Evolutionary conservation across 1,140 invertebrate genomes (phyloP), one percentile per base, ranked within the genome.

Genomic region (Drosophila asahinai): DNA sequence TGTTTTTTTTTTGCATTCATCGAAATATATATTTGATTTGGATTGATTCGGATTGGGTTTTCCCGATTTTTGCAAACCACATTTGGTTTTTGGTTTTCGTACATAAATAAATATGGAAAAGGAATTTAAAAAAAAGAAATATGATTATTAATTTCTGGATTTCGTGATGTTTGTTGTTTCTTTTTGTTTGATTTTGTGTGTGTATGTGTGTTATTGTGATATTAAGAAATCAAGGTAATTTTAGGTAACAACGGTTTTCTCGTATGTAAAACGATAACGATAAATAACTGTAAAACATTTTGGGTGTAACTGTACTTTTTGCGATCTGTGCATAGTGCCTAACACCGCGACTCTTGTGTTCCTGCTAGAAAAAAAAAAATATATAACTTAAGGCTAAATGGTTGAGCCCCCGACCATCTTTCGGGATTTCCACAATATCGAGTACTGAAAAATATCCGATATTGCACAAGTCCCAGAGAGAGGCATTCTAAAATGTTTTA

Each of bases 41-140:
- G 42, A 78, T 89, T 81, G 86, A 80, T 90, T 90, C 78, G 86
- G 84, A 89, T 89, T 84, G 78, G 74, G 74, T 84, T 86, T 87
- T 75, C 73, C 86, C 83, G 81, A 79, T 86, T 92, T 91, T 90
- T 57, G 54, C 71, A 82, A 81, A 92, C 91, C 91, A 92, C 91
- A 91, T 92, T 86, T 90, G 84, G 84, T 89, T 86, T 89, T 92
- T 89, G 86, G 83, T 92, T 86, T 92, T 91, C 89, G 86, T 92
- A 91, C 79, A 90, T 77, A 91, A 92, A 92, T 91, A 92, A 92
- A 83, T 92, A 91, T 92, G 91, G 91, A 92, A 92, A 92, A 92
- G 86, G 91, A 91, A 92, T 92, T 91, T 76, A 91, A 92, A 86
- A 55, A 55, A 92, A 91, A 92, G 77, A 92, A 77, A 91, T 91